Conservation (phyloP, 2,113 vertebrate genomes). For the Solenodon paradoxus region DNA sequence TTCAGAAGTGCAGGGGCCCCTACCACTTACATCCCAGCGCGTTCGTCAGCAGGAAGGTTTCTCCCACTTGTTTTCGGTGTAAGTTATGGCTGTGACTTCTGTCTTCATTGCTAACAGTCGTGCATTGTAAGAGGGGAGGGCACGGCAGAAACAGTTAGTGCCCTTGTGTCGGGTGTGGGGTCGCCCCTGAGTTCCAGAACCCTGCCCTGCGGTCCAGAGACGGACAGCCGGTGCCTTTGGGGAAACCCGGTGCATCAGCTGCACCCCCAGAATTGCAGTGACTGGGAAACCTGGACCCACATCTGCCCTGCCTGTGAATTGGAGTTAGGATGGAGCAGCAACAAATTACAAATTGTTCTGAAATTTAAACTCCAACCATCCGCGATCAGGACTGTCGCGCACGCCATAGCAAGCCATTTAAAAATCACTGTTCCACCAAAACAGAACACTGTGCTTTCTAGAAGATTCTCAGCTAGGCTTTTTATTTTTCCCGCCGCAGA, state of each 20-base stretch:
- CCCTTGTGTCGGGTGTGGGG: background rate
- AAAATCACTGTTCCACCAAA: background rate
- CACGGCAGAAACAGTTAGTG: background rate
- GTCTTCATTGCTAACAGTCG: too few species aligned
- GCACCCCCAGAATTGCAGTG: fast-evolving
- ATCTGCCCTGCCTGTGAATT: background rate
- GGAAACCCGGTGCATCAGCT: background rate
- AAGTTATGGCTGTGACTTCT: background rate
- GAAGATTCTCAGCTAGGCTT: background rate
- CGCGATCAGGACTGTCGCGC: background rate
- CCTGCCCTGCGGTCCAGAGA: background rate
- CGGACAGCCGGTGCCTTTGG: fast-evolving
- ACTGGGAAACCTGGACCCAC: fast-evolving
- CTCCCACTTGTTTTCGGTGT: background rate
- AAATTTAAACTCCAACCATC: background rate
- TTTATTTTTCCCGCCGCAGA: fast-evolving
- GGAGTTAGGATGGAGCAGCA: background rate
- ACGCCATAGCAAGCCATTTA: background rate
- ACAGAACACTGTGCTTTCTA: background rate
- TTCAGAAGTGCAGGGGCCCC: too few species aligned
- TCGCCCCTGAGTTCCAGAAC: fast-evolving
- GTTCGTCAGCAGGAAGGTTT: too few species aligned
- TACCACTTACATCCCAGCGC: too few species aligned
- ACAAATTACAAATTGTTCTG: background rate
- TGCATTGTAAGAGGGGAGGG: too few species aligned